A percentile compares a stretch with the other conserved stretches of the same genome.
Conservation (phyloP, 2,797 vertebrate species). For the Denticeps clupeoides region DNA sequence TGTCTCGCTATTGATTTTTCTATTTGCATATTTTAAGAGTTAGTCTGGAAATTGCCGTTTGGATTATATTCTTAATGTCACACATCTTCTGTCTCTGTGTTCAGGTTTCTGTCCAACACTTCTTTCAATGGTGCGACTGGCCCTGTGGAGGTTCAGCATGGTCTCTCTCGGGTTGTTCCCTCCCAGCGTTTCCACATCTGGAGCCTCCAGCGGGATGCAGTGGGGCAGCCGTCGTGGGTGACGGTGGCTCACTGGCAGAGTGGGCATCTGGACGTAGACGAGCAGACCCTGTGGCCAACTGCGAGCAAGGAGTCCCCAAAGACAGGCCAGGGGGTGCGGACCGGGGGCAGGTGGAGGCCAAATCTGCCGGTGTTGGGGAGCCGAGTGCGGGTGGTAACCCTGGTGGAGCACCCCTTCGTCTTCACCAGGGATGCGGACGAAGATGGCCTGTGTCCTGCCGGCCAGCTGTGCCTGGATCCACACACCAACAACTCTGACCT, state of each 20-base stretch:
- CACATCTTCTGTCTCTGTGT: conserved; percentile 2
- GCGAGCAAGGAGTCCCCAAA: conserved; percentile 26
- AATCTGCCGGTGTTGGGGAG: conserved; percentile 48
- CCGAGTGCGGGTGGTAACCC: conserved; percentile 76
- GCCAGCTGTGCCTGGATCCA: conserved; percentile 82
- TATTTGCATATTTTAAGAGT: no score
- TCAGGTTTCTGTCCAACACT: conserved; percentile 77
- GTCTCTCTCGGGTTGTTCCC: conserved; percentile 54
- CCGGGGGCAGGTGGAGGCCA: conserved; percentile 52
- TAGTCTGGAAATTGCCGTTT: no score
- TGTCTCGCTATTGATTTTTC: no score
- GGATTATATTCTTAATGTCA: no score
- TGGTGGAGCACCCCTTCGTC: conserved; percentile 92
- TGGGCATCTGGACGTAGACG: conserved; percentile 67
- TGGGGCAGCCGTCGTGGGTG: conserved; percentile 82
- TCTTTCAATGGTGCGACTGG: conserved; percentile 79
- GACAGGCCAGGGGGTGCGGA: conserved; percentile 35
- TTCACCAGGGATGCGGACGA: conserved; percentile 79
- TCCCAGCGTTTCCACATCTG: conserved; percentile 74
- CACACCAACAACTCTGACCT: conserved; percentile 67
- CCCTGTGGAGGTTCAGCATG: conserved; percentile 50
- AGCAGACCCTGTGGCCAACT: conserved; percentile 51
- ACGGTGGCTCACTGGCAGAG: conserved; percentile 75
- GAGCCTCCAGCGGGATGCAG: conserved; percentile 73
- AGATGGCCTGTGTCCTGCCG: conserved; percentile 76